Conservation (phyloP, 2,888 invertebrate species). For the Aquatica leii region DNA sequence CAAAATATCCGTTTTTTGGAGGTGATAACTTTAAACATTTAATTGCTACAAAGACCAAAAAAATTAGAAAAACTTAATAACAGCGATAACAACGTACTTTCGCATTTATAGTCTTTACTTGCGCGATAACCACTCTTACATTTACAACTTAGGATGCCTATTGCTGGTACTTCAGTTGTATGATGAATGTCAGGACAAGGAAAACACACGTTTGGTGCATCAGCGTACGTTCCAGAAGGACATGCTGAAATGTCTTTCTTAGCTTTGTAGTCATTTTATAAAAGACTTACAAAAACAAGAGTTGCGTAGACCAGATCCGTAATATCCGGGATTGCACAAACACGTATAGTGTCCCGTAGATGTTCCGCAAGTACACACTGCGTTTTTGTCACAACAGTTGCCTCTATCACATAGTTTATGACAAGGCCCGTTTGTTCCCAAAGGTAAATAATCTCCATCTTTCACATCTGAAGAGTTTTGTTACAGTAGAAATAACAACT, state of each 20-base stretch:
- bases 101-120: conserved; percentile 63
- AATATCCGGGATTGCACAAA: conserved; percentile 70
- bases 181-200: conserved; percentile 73
- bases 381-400: conserved; percentile 68
- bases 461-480: conserved; percentile 64
- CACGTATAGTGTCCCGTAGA: conserved; percentile 76
- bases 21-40: conserved; percentile 67
- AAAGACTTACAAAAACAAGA: conserved; percentile 67
- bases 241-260: conserved; percentile 63
- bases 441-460: conserved; percentile 66
- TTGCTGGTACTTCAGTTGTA: conserved; percentile 66
- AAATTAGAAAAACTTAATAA: not conserved
- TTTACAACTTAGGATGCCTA: conserved; percentile 65
- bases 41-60: conserved; percentile 58
- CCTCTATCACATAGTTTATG: conserved; percentile 63
- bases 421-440: conserved; percentile 63
- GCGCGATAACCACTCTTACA: conserved; percentile 69
- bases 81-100: conserved; percentile 60
- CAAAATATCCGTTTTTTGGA: conserved; percentile 73
- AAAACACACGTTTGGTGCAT: conserved; percentile 61
- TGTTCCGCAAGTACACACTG: conserved; percentile 72
- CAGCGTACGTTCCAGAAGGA: conserved; percentile 71
- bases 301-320: conserved; percentile 68
- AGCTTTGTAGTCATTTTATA: too few species aligned
- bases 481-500: not conserved